Evolutionary conservation across 2,888 invertebrate genomes (phyloP).

Genomic region (Ditylenchus weischeri): DNA sequence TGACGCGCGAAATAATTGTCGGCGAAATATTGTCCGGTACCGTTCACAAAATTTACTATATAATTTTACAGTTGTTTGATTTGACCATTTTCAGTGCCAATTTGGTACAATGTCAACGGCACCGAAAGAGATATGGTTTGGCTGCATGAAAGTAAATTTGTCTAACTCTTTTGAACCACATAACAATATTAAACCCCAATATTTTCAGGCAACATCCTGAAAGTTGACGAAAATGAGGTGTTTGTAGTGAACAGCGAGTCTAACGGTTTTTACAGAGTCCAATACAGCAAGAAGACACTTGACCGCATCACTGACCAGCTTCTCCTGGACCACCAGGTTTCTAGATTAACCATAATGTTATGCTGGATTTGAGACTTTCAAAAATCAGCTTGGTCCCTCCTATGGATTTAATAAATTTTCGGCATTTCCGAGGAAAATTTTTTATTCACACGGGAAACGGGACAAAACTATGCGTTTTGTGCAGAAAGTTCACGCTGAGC

Average conservation of each 20-base stretch:
- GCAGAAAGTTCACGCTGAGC: too few relatives aligned
- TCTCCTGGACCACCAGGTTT: constrained; percentile 40
- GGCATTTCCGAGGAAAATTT: too few relatives aligned
- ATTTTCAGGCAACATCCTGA: constrained; percentile 19
- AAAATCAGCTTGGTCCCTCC: too few relatives aligned
- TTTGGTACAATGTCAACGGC: constrained; percentile 50
- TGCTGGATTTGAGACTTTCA: too few relatives aligned
- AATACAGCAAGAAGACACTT: constrained; percentile 47
- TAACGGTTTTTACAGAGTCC: constrained; percentile 54
- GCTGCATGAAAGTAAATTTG: constrained; percentile 38
- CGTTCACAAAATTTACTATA: too few relatives aligned
- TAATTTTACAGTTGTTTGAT: too few relatives aligned
- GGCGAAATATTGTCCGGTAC: too few relatives aligned
- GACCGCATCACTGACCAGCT: constrained; percentile 43
- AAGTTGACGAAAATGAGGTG: constrained; percentile 37
- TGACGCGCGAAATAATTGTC: too few relatives aligned
- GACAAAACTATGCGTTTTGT: too few relatives aligned
- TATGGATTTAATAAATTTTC: not conserved
- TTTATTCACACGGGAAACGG: too few relatives aligned
- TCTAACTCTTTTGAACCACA: not conserved
- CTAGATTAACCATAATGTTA: not conserved
- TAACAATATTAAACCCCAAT: too few relatives aligned
- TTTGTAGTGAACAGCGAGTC: constrained; percentile 52
- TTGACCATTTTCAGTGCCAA: constrained; percentile 45
- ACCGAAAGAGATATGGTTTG: constrained; percentile 40